Evolutionary conservation across 2,113 vertebrate genomes (phyloP), one percentile per base, ranked within the genome.

Genomic region (Gallinago paraguaiae): DNA sequence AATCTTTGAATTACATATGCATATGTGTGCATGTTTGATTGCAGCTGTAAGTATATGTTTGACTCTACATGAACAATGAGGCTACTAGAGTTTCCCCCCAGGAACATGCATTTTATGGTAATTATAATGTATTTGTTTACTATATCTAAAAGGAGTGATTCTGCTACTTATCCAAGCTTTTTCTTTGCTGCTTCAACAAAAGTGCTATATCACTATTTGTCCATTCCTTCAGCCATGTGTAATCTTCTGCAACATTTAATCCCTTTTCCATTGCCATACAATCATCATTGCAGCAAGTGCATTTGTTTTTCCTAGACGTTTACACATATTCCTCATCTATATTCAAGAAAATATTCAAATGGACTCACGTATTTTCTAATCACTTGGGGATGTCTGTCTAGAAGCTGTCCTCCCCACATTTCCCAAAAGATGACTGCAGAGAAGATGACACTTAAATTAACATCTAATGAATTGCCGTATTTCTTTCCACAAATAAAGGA

Each of bases 221-320:
- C 75, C 41, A 25, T 78, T 94, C 63, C 50, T 94, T 90, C 64
- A 76, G 59, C 59, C 69, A 8, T 39, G 17, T 61, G 41, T 80
- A 90, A 76, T 67, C 53, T 80, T 92, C 64, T 91, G 75, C 70
- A 90, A 64, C n/a, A 22, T 91, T 85, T 94, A 85, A 88, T 93
- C 33, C 46, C 37, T 85, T 96, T 94, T 90, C 50, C 33, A 67
- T 54, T 80, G 59, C 60, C 54, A 60, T 50, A 80, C 50, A 91
- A 80, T 94, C 94, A 83, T 95, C 54, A 54, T 37, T 91, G 86
- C 51, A 88, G 59, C 54, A 87, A 69, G 24, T 95, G 33, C 28
- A 41, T 90, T 85, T 94, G 41, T 54, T 89, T 64, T 95, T 90
- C 87, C 70, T 88, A 74, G 48, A 87, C 61, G 9, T 84, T 92